Evolutionary conservation across 2,888 invertebrate genomes (phyloP).

Genomic region (Amblyjoppa proteus): DNA sequence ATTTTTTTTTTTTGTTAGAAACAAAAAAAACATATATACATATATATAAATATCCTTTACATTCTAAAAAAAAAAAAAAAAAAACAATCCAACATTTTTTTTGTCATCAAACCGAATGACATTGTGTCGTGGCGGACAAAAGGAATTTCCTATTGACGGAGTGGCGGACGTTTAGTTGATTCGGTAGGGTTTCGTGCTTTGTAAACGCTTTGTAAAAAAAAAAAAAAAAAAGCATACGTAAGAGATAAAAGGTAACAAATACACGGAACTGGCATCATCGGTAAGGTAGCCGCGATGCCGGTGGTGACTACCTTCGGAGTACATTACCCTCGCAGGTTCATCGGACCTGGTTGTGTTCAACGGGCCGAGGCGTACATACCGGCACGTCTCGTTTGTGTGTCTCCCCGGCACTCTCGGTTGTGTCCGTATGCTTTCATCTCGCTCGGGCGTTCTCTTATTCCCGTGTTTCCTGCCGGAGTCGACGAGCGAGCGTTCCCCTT

Average conservation of each 20-base stretch:
- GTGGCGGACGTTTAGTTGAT: too few species aligned
- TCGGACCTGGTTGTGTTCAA: slow-evolving; percentile 72
- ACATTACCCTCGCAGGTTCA: slow-evolving; percentile 83
- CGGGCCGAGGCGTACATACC: slow-evolving; percentile 49
- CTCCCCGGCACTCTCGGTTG: slow-evolving; percentile 17
- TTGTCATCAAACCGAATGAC: background rate
- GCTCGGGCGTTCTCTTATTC: slow-evolving; percentile 41
- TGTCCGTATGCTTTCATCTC: slow-evolving; percentile 35
- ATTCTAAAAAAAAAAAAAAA: too few species aligned
- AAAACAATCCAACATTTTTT: background rate
- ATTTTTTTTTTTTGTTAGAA: too few species aligned
- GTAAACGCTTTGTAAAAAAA: background rate
- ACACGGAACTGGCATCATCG: slow-evolving; percentile 19
- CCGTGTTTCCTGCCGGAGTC: slow-evolving; percentile 38
- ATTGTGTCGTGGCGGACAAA: background rate
- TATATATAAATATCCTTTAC: too few species aligned
- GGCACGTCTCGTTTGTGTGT: slow-evolving; percentile 44
- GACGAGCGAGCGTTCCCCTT: slow-evolving; percentile 16
- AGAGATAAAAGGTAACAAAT: background rate
- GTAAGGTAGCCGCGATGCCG: slow-evolving; percentile 26
- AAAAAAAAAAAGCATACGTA: background rate
- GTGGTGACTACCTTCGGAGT: slow-evolving; percentile 69
- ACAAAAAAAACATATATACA: too few species aligned
- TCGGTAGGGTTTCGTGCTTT: background rate
- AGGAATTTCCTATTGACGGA: background rate